These are phyloP conservation scores for Petromus typicus DNA, from an alignment of 2,113 vertebrate genomes.

Conservation along the genomic window DNA sequence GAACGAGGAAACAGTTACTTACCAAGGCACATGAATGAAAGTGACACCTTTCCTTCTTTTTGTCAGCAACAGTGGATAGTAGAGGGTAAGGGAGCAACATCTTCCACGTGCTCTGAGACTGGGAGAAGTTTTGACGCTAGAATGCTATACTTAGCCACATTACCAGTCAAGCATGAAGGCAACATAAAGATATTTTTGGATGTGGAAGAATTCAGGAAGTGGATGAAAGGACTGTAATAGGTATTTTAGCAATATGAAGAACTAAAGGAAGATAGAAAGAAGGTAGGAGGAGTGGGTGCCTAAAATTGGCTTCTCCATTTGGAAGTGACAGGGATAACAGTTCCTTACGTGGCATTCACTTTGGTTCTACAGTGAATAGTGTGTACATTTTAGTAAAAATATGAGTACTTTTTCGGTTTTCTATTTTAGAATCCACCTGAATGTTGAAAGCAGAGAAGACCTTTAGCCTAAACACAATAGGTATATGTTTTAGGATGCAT, in stretches of 20 bases:
- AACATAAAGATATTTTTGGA: not conserved
- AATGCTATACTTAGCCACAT: not conserved
- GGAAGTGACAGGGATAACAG: not conserved
- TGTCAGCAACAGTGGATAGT: not conserved
- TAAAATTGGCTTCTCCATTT: not conserved
- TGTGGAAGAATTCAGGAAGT: slow-evolving; percentile 8
- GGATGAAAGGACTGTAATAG: not conserved
- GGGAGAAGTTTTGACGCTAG: not conserved
- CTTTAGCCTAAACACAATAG: not conserved
- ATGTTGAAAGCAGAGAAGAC: not conserved
- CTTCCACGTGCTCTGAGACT: not conserved
- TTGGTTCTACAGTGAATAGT: not conserved
- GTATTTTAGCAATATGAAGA: not conserved
- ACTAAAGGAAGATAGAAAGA: not conserved
- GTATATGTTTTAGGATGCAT: not conserved
- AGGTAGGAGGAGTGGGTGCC: not conserved
- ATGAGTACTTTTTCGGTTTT: not conserved
- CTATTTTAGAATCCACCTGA: not conserved
- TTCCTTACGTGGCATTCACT: not conserved
- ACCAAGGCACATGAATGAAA: not conserved
- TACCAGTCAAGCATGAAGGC: slow-evolving; percentile 13
- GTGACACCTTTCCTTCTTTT: not conserved
- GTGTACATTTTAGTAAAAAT: not conserved
- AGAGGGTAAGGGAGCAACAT: not conserved
- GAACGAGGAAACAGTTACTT: not conserved